Percentiles rank a stretch among this genome's conserved stretches.
Evolutionary conservation across 2,888 invertebrate genomes (phyloP).

Genomic region (Andrena fulva): DNA sequence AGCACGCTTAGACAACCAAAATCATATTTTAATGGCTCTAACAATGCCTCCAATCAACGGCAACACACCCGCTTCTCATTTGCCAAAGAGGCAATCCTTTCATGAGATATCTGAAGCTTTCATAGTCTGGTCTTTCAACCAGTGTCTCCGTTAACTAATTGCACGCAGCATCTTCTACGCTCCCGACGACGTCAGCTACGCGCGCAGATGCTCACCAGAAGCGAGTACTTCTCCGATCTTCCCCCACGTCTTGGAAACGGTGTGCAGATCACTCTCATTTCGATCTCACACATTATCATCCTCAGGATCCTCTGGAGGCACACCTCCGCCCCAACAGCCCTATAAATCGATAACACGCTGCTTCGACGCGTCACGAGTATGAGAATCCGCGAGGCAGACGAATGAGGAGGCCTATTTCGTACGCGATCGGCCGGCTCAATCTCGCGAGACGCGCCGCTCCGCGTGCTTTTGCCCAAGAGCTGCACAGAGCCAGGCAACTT

Average conservation of each 20-base stretch:
- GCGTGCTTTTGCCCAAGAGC: constrained; percentile 47
- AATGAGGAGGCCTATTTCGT: constrained; percentile 26
- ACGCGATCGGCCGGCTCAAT: constrained; percentile 18
- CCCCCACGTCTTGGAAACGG: neutral
- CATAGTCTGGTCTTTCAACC: neutral
- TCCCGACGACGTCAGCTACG: too few relatives aligned
- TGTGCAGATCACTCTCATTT: neutral
- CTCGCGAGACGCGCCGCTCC: constrained; percentile 25
- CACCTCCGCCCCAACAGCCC: constrained; percentile 65
- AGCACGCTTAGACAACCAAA: neutral
- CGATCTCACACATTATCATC: neutral
- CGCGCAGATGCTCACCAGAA: too few relatives aligned
- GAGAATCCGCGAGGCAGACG: constrained; percentile 61
- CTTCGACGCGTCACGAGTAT: constrained; percentile 68
- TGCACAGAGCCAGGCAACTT: constrained; percentile 31
- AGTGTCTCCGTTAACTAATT: too few relatives aligned
- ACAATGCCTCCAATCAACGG: neutral
- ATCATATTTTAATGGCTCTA: neutral
- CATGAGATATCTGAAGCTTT: neutral
- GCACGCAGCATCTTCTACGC: too few relatives aligned
- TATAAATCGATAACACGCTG: constrained; percentile 62
- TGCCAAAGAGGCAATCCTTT: neutral
- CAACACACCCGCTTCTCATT: neutral
- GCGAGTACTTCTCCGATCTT: neutral
- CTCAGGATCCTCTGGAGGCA: constrained; percentile 27